Conservation (phyloP, 2,797 vertebrate genomes). For the Pangasius mekongensis region DNA sequence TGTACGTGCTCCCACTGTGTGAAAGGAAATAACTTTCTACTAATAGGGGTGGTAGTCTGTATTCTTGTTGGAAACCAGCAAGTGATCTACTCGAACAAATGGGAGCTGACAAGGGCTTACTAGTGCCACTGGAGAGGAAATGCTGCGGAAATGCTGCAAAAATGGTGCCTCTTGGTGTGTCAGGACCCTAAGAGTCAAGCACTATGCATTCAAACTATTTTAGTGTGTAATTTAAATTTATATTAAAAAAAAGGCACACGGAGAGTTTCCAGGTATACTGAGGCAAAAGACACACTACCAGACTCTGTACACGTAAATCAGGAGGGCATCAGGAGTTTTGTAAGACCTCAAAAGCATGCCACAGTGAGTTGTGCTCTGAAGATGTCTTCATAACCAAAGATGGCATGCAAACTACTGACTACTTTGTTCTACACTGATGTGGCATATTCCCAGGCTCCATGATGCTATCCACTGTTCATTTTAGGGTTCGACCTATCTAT, state of each 20-base stretch:
- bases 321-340: background rate
- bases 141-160: constrained; percentile 12
- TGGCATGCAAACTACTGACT: background rate
- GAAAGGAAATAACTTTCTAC: constrained; percentile 7
- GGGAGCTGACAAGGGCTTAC: constrained; percentile 9
- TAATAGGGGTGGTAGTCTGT: background rate
- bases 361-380: background rate
- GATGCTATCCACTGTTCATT: background rate
- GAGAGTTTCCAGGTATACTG: background rate
- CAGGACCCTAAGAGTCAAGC: background rate
- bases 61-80: constrained; percentile 1
- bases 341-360: background rate
- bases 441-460: background rate
- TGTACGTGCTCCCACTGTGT: background rate
- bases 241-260: background rate
- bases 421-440: background rate
- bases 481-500: background rate
- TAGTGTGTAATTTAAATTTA: background rate
- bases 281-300: background rate
- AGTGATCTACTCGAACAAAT: constrained; percentile 20
- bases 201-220: background rate
- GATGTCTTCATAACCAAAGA: background rate
- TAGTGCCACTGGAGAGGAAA: constrained; percentile 1
- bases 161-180: background rate
- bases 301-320: background rate